Percentiles rank a stretch among this genome's conserved stretches.
phyloP scores from a whole-genome alignment of 2,888 invertebrate genomes.

The Pterostichus niger region DNA sequence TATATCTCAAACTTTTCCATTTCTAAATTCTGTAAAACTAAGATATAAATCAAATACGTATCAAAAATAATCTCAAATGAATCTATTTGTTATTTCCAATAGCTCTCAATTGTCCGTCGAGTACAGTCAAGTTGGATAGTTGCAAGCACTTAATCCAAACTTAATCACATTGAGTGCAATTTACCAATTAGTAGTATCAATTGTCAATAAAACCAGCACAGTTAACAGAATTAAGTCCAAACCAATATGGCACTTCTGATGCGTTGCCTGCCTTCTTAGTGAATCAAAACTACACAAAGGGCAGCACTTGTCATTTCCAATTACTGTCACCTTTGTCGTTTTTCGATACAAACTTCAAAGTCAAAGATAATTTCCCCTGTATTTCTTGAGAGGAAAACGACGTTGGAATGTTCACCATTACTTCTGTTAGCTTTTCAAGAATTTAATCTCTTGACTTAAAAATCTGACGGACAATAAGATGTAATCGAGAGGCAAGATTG shows the following conservation, averaged over 20 bases:
- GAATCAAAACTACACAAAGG: conserved; percentile 30
- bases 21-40: not conserved
- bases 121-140: not conserved
- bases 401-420: conserved; percentile 18
- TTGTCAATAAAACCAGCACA: conserved; percentile 11
- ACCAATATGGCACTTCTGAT: not conserved
- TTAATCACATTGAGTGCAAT: conserved; percentile 17
- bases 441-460: conserved; percentile 22
- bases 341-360: conserved; percentile 49
- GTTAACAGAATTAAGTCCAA: not conserved
- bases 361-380: conserved; percentile 22
- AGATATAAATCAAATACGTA: conserved; percentile 3
- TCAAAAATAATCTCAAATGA: not conserved
- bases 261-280: not conserved
- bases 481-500: not conserved
- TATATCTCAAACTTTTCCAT: not conserved
- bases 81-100: not conserved
- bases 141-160: conserved; percentile 1
- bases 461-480: not conserved
- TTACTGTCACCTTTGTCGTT: conserved; percentile 36
- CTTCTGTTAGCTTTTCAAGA: conserved; percentile 33
- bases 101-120: not conserved
- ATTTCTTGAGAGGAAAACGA: conserved; percentile 9
- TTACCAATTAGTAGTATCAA: conserved; percentile 32
- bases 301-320: conserved; percentile 37